phyloP scores from a whole-genome alignment of 1,140 invertebrate species.

The Listronotus bonariensis region DNA sequence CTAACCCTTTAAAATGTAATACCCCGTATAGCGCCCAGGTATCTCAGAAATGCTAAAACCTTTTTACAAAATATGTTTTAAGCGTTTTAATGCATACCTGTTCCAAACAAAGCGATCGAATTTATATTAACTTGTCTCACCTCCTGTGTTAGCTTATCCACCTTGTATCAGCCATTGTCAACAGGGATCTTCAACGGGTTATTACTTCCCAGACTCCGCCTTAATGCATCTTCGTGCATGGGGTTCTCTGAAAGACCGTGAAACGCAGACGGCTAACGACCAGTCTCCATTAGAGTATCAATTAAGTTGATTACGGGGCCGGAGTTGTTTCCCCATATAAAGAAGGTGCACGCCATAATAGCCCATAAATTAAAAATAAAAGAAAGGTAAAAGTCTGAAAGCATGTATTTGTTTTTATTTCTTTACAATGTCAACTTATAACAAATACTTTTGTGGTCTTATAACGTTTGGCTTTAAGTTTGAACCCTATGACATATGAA shows the following conservation, averaged over 20 bases:
- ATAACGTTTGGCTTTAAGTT: too few species aligned
- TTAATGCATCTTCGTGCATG: conserved; percentile 12
- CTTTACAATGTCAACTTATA: too few species aligned
- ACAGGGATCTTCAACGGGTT: conserved; percentile 22
- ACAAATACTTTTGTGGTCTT: too few species aligned
- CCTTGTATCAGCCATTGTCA: conserved; percentile 39
- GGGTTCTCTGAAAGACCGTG: conserved; percentile 27
- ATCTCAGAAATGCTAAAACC: too few species aligned
- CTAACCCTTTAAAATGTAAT: too few species aligned
- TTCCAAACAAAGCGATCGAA: background rate
- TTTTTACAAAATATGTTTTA: too few species aligned
- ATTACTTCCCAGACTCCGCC: conserved; percentile 31
- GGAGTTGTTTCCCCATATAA: conserved; percentile 20
- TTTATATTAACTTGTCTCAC: too few species aligned
- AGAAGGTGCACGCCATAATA: conserved; percentile 25
- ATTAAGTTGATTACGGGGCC: conserved; percentile 34
- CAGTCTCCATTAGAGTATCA: conserved; percentile 38
- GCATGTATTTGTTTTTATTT: too few species aligned
- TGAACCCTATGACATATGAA: too few species aligned
- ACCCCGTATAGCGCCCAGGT: too few species aligned
- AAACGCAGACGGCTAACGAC: conserved; percentile 27
- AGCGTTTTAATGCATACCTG: too few species aligned
- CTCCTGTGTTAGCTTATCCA: conserved; percentile 1
- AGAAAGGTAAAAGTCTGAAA: too few species aligned
- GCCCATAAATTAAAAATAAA: conserved; percentile 13